Percentiles rank a stretch among this genome's conserved stretches.
Evolutionary conservation across 2,888 invertebrate genomes (phyloP).

Genomic region (Spatulosminthurus flaviceps): DNA sequence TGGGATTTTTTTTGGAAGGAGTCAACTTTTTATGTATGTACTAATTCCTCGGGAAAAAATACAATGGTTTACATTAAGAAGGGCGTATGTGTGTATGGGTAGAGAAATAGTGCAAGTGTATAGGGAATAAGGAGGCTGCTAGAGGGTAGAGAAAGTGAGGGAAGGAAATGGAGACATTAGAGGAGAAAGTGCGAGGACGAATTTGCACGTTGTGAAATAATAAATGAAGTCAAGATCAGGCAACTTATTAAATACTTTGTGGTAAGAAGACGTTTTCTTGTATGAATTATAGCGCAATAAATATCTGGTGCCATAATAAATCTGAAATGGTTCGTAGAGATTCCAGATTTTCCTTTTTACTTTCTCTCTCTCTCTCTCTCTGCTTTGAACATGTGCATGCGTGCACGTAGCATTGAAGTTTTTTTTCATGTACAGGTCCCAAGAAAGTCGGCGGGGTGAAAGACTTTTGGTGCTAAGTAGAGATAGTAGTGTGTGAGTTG

Average conservation of each 20-base stretch:
- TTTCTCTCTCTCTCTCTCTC: not conserved
- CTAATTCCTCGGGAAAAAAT: too few species aligned
- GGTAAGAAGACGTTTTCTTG: not conserved
- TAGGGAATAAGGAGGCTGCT: too few species aligned
- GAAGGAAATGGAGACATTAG: not conserved
- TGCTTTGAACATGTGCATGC: too few species aligned
- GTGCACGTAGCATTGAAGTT: too few species aligned
- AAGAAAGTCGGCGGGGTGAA: not conserved
- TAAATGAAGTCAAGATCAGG: constrained; percentile 14
- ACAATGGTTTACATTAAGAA: too few species aligned
- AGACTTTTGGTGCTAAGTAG: not conserved
- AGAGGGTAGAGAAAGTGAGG: too few species aligned
- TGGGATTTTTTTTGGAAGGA: too few species aligned
- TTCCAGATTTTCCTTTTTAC: not conserved
- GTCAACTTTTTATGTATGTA: too few species aligned
- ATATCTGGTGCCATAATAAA: constrained; percentile 14
- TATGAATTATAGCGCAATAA: constrained; percentile 18
- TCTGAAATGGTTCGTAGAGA: constrained; percentile 18
- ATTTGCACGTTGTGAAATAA: constrained; percentile 5
- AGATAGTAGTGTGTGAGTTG: not conserved
- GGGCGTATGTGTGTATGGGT: too few species aligned
- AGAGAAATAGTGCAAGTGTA: too few species aligned
- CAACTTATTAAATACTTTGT: constrained; percentile 18
- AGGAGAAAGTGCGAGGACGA: constrained; percentile 42
- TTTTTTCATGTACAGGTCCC: too few species aligned